These are phyloP conservation scores for Semicossyphus pulcher DNA, from an alignment of 2,113 vertebrate species.

Conservation along the genomic window DNA sequence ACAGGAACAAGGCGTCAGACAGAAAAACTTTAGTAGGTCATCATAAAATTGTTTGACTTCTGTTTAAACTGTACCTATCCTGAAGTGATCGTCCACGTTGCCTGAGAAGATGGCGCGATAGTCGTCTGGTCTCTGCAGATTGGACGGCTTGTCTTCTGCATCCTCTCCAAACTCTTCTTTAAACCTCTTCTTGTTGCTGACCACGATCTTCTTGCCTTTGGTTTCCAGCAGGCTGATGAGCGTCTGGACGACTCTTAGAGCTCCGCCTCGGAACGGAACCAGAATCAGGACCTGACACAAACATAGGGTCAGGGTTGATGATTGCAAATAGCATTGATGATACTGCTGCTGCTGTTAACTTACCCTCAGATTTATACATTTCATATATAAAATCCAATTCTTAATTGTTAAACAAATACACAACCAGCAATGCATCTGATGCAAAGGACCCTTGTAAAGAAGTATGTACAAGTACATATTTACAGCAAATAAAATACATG, in stretches of 20 bases:
- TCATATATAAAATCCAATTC: too few relatives aligned
- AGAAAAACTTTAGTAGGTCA: background rate
- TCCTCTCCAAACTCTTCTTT: constrained; percentile 91
- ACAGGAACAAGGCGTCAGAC: background rate
- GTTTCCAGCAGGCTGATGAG: constrained; percentile 90
- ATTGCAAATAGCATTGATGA: too few relatives aligned
- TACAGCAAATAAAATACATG: too few relatives aligned
- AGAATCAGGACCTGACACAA: constrained; percentile 90
- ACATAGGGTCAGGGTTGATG: too few relatives aligned
- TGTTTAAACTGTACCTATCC: constrained; percentile 86
- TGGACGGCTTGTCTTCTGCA: constrained; percentile 85
- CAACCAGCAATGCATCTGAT: too few relatives aligned
- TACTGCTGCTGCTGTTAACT: too few relatives aligned
- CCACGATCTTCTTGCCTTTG: constrained; percentile 88
- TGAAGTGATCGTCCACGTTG: constrained; percentile 97
- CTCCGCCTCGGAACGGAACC: constrained; percentile 91
- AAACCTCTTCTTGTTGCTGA: constrained; percentile 96
- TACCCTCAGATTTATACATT: too few relatives aligned
- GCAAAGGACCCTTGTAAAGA: too few relatives aligned
- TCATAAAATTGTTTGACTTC: background rate
- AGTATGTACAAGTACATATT: too few relatives aligned
- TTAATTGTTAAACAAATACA: too few relatives aligned
- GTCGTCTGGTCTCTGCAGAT: constrained; percentile 92
- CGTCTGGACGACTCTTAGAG: constrained; percentile 88
- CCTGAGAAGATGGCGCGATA: constrained; percentile 92